A percentile compares a stretch with the other conserved stretches of the same genome.
These are phyloP conservation scores for Babyrousa celebensis DNA, from an alignment of 2,797 vertebrate genomes.

Conservation along the genomic window DNA sequence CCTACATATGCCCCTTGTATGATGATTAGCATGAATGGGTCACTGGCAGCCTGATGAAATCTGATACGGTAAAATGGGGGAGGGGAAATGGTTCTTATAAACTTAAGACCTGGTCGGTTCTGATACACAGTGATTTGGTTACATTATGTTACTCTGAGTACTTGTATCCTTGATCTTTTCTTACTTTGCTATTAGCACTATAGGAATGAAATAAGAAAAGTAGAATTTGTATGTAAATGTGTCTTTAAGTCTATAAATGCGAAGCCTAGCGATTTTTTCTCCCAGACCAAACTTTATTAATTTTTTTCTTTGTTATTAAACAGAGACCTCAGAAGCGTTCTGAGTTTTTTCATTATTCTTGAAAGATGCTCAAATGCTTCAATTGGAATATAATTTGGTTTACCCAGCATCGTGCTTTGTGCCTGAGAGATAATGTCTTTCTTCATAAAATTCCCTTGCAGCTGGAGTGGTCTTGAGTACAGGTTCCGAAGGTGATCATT, in stretches of 20 bases:
- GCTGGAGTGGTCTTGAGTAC: not conserved
- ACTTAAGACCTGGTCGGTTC: not conserved
- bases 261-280: not conserved
- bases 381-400: constrained; percentile 15
- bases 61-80: not conserved
- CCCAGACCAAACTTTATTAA: not conserved
- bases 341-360: constrained; percentile 55
- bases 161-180: not conserved
- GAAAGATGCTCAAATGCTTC: constrained; percentile 49
- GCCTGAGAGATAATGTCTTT: not conserved
- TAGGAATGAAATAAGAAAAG: not conserved
- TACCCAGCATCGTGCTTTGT: not conserved
- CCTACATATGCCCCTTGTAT: not conserved
- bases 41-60: not conserved
- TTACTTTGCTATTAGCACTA: not conserved
- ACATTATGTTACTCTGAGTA: not conserved
- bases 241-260: not conserved
- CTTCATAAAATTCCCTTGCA: not conserved
- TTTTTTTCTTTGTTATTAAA: constrained; percentile 43
- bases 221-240: not conserved
- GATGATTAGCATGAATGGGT: not conserved
- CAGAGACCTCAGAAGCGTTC: not conserved
- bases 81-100: rapidly evolving
- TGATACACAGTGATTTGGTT: not conserved
- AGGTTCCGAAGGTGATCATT: constrained; percentile 40